Percentiles rank a stretch among this genome's conserved stretches.
Evolutionary conservation across 2,113 vertebrate genomes (phyloP).

Genomic region (Mastomys natalensis): DNA sequence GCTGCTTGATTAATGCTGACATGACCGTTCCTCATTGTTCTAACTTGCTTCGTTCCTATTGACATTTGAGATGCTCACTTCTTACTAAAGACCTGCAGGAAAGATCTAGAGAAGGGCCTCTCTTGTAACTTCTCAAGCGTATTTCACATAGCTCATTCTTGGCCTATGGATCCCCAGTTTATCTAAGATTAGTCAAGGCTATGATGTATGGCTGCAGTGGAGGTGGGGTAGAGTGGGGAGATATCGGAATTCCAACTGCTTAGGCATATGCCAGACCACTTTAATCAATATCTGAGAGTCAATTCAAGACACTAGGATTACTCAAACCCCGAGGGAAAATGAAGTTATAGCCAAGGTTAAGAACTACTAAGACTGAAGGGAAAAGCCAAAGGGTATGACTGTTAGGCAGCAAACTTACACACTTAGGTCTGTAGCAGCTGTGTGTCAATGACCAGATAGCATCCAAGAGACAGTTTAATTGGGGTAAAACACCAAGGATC

Average conservation of each 20-base stretch:
- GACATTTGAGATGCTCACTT: background rate
- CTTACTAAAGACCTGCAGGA: background rate
- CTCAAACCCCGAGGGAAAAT: conserved; percentile 20
- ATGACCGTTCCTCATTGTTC: background rate
- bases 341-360: background rate
- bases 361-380: conserved; percentile 1
- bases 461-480: background rate
- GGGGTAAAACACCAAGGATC: background rate
- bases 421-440: background rate
- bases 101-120: background rate
- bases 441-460: background rate
- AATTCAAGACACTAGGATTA: background rate
- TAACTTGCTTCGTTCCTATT: background rate
- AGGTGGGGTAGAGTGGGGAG: background rate
- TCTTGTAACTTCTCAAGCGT: background rate
- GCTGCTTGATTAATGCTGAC: background rate
- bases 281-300: background rate
- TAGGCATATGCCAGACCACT: background rate
- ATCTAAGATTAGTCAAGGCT: conserved; percentile 14
- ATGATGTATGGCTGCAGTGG: background rate
- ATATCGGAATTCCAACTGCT: background rate
- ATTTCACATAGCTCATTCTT: background rate
- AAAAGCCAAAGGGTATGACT: background rate
- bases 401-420: background rate
- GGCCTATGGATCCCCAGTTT: background rate